These are phyloP conservation scores for Acromyrmex charruanus DNA, from an alignment of 1,140 invertebrate genomes.

Conservation along the genomic window DNA sequence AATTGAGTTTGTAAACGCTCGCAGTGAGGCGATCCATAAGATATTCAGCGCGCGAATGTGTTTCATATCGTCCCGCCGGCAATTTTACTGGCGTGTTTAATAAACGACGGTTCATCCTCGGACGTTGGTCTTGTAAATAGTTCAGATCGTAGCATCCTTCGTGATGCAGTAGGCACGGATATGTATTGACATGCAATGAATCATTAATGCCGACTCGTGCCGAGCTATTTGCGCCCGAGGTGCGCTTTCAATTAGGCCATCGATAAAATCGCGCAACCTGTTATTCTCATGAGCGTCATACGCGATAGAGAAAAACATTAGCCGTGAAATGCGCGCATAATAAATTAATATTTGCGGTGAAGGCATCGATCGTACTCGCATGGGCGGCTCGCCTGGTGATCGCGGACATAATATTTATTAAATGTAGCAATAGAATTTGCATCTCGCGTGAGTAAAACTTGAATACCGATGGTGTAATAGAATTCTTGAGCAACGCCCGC, in stretches of 20 bases:
- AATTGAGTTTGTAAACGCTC: conserved; percentile 43
- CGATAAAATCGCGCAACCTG: conserved; percentile 47
- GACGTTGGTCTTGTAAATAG: conserved; percentile 18
- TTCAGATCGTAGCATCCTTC: not conserved
- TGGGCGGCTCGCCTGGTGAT: not conserved
- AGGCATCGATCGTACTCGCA: not conserved
- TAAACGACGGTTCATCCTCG: conserved; percentile 25
- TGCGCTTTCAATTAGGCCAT: conserved; percentile 52
- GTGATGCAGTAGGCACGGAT: conserved; percentile 1
- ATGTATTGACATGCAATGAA: conserved; percentile 50
- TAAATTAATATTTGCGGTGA: conserved; percentile 28
- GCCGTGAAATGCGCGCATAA: not conserved
- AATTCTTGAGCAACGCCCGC: conserved; percentile 24
- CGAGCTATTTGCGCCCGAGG: not conserved
- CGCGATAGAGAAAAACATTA: conserved; percentile 9
- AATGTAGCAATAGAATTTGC: conserved; percentile 24
- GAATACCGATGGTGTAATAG: conserved; percentile 1
- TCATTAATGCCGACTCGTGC: conserved; percentile 24
- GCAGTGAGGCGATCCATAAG: not conserved
- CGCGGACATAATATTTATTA: conserved; percentile 20
- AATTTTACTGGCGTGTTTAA: conserved; percentile 1
- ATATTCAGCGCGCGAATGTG: conserved; percentile 4
- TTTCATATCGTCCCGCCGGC: not conserved
- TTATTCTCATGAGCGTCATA: conserved; percentile 2
- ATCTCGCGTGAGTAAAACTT: not conserved